Base-by-base conservation (phyloP, 2,797 vertebrate species). In the Pseudopleuronectes americanus region DNA sequence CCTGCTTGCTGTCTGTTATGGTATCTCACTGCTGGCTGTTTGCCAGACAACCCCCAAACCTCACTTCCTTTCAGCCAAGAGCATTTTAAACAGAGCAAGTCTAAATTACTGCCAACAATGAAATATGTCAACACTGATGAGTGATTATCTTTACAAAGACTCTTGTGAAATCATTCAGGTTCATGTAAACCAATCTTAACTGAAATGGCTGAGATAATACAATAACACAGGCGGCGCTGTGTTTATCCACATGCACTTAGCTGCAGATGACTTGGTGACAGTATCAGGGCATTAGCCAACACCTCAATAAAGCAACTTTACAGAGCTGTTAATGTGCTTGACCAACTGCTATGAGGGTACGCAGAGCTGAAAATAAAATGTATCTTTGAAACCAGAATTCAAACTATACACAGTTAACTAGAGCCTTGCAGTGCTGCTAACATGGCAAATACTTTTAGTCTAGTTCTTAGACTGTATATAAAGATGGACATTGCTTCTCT, bases 1-100 rank as follows among this genome's bases (percentile, higher is more conserved):
- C 74, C 66, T 81, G 77, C 82, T 66, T 21, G 47, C 70, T 60
- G 57, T 70, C 59, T 87, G 81, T 83, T 79, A 81, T 61, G 66
- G 23, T 76, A 23, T 73, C 63, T 61, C n/a, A 12, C 72, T 58
- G 38, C 56, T 69, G 64, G 67, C 68, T 33, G 16, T 41, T 53
- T 5, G 21, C 51, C 61, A 1, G 48, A 49, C 60, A 19, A 47
- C 65, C 65, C 59, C 22, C 41, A n/a, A 24, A 48, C 58, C 33
- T 51, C 2, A 51, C 63, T 63, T 51, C 21, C 51, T 55, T 48
- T 70, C 54, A 48, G 61, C 49, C 53, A 60, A 64, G 52, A 71
- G 47, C 13, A 48, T 65, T 74, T 68, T 47, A 72, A 62, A 78
- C 59, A 55, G 23, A 74, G 22, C 23, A 45, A 12, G 38, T 64